Evolutionary conservation across 2,888 invertebrate genomes (phyloP).

Genomic region (Mechanitis messenoides): DNA sequence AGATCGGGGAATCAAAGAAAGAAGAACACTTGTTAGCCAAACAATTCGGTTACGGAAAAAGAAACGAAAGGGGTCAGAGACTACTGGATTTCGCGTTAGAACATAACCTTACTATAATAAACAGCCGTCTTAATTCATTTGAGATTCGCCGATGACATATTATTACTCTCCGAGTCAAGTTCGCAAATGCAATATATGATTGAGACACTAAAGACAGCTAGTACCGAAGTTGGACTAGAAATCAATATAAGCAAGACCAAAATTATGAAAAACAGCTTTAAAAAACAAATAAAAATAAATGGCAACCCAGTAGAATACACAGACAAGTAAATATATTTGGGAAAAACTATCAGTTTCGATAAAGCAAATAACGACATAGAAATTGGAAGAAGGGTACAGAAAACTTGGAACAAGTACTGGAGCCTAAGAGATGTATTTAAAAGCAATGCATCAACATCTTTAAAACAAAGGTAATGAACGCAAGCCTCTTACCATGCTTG

Average conservation of each 20-base stretch:
- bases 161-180: too few relatives aligned
- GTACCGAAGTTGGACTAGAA: slow-evolving; percentile 6
- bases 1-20: slow-evolving; percentile 14
- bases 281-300: slow-evolving; percentile 8
- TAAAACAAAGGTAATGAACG: slow-evolving; percentile 7
- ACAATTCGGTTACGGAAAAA: slow-evolving; percentile 17
- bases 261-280: slow-evolving; percentile 13
- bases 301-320: slow-evolving; percentile 10
- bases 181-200: too few relatives aligned
- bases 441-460: slow-evolving; percentile 7
- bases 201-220: too few relatives aligned
- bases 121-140: too few relatives aligned
- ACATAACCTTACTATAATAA: too few relatives aligned
- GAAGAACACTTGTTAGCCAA: slow-evolving; percentile 14
- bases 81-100: background rate
- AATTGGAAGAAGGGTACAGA: slow-evolving; percentile 12
- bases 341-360: slow-evolving; percentile 15
- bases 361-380: slow-evolving; percentile 13
- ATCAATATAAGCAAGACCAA: slow-evolving; percentile 14
- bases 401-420: slow-evolving; percentile 15
- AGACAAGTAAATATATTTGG: slow-evolving; percentile 14
- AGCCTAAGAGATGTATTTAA: slow-evolving; percentile 15
- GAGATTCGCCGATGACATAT: too few relatives aligned
- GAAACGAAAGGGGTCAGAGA: slow-evolving; percentile 9
- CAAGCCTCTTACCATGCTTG: slow-evolving; percentile 7